Evolutionary conservation across 2,113 vertebrate genomes (phyloP), one percentile per base, ranked within the genome.

Genomic region (Bubalus kerabau): DNA sequence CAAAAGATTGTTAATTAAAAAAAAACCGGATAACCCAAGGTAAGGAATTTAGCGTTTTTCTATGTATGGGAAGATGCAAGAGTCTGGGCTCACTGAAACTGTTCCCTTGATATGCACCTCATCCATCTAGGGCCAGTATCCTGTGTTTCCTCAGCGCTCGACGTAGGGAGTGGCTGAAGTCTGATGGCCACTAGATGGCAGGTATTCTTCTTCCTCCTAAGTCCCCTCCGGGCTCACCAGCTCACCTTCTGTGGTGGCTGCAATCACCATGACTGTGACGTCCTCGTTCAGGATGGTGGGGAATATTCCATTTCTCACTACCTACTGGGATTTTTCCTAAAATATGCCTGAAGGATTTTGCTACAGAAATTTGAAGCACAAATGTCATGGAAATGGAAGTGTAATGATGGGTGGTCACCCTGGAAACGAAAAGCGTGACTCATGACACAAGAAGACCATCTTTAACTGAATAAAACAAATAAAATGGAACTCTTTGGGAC

Each of bases 401-500:
- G 3, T 46, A 1, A 10, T 11, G 32, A 48, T 28, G 6, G 7
- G 4, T 1, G 2, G 48, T 64, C 16, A 24, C 26, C 7, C 12
- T 59, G 56, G 23, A 90, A 43, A 26, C 0, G 16, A 59, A 48
- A 43, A 40, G 16, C 2, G 3, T 5, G 28, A 54, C n/a, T 57
- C 15, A 1, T 5, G 15, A 90, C 36, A 56, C 52, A 50, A 1
- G 46, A 59, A 85, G 48, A 14, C 40, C 15, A 1, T 52, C 74
- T 32, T 23, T 84, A 26, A n/a, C 43, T 6, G 23, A 57, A 60
- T 36, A 19, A 80, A 54, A 59, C 24, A 1, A 67, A 64, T 5
- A 28, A 7, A 30, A 26, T 74, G 2, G 50, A 56, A 54, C 6
- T 30, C 13, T 32, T 26, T 17, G 76, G 40, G 26, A 54, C n/a